Evolutionary conservation across 92 coral and sea anemone species (phyloP).

Genomic region (Anthopleura xanthogrammica): DNA sequence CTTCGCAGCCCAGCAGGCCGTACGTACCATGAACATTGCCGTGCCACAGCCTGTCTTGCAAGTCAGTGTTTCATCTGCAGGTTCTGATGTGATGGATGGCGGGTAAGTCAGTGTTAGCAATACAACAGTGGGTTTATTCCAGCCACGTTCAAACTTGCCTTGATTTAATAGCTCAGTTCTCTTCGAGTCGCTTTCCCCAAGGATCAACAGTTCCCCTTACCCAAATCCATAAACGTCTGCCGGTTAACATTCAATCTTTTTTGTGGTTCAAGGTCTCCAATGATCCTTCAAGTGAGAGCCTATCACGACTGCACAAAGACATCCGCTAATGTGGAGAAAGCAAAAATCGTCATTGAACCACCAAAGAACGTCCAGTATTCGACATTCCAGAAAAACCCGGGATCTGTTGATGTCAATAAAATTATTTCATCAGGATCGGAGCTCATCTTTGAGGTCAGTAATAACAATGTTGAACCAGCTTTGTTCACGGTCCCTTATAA

Average conservation of each 20-base stretch:
- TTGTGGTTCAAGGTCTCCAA: neutral
- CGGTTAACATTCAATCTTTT: neutral
- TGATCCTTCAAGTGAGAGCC: constrained; percentile 19
- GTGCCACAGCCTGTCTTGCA: constrained; percentile 55
- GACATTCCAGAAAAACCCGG: neutral
- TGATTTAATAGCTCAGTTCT: no score
- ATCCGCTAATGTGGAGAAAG: constrained; percentile 5
- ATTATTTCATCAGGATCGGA: neutral
- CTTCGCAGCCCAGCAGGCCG: constrained; percentile 64
- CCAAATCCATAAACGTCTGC: neutral
- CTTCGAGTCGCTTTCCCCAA: neutral
- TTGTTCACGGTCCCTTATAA: no score
- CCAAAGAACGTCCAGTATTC: constrained; percentile 9
- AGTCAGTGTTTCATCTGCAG: constrained; percentile 17
- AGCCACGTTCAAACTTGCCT: no score
- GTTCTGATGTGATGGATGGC: neutral
- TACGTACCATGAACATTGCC: constrained; percentile 37
- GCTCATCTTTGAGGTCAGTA: constrained; percentile 24
- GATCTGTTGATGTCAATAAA: constrained; percentile 20
- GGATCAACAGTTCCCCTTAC: neutral
- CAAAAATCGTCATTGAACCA: constrained; percentile 2
- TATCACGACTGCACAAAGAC: constrained; percentile 26
- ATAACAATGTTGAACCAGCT: neutral
- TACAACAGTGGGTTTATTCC: neutral
- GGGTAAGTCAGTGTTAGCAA: neutral